Conservation (phyloP, 2,113 vertebrate genomes). For the Lipophrys pholis region DNA sequence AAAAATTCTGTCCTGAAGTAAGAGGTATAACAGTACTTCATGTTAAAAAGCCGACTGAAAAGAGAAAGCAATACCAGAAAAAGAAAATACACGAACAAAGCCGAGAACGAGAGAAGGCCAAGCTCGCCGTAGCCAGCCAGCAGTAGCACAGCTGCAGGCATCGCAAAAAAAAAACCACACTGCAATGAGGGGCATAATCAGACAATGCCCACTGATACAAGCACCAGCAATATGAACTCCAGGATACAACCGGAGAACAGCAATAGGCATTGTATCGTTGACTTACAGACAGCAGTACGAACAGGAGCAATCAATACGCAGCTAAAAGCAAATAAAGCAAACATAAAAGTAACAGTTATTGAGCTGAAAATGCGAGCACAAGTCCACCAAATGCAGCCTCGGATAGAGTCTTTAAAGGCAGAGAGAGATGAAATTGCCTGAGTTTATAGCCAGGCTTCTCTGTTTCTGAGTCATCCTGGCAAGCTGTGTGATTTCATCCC, state of each 20-base stretch:
- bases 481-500: background rate
- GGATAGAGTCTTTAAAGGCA: constrained; percentile 37
- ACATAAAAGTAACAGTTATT: constrained; percentile 44
- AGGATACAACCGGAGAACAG: constrained; percentile 30
- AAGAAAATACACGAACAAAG: constrained; percentile 4
- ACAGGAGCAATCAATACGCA: constrained; percentile 57
- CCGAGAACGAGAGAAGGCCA: constrained; percentile 1
- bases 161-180: constrained; percentile 20
- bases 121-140: constrained; percentile 17
- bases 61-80: background rate
- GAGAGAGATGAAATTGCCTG: constrained; percentile 10
- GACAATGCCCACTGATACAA: constrained; percentile 20
- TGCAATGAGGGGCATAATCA: constrained; percentile 10
- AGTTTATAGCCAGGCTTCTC: constrained; percentile 27
- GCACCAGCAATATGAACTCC: constrained; percentile 35
- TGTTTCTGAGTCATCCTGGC: constrained; percentile 4
- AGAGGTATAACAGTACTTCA: too few relatives aligned
- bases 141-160: constrained; percentile 30
- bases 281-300: constrained; percentile 51
- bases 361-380: constrained; percentile 33
- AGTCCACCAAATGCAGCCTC: constrained; percentile 7
- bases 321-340: constrained; percentile 61
- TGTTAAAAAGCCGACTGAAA: background rate
- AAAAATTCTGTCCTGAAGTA: too few relatives aligned
- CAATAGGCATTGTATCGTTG: constrained; percentile 42